Conservation (phyloP, 2,113 vertebrate species). For the Oreotrochilus melanogaster region DNA sequence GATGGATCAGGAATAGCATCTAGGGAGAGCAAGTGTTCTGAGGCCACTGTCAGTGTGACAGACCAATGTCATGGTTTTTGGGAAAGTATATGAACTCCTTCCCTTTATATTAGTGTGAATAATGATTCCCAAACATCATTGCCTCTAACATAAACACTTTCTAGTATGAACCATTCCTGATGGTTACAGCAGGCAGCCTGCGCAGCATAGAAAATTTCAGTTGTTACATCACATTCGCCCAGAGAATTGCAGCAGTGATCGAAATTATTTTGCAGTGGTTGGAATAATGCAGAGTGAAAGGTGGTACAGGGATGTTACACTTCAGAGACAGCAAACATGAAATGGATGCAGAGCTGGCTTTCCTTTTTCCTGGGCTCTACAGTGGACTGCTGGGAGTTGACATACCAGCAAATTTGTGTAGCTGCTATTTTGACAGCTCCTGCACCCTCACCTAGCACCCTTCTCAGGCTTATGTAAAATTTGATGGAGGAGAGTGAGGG, state of each 20-base stretch:
- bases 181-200: background rate
- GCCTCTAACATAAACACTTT: constrained; percentile 48
- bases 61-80: background rate
- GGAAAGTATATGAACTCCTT: background rate
- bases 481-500: background rate
- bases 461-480: background rate
- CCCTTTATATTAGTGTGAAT: constrained; percentile 14
- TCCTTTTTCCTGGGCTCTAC: background rate
- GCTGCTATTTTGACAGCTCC: background rate
- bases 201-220: background rate
- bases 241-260: background rate
- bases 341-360: background rate
- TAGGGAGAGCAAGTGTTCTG: background rate
- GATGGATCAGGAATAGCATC: background rate
- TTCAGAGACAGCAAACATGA: background rate
- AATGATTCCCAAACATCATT: background rate
- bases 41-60: background rate
- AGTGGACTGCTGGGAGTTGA: background rate
- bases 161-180: constrained; percentile 37
- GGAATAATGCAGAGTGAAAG: background rate
- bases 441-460: background rate
- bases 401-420: background rate
- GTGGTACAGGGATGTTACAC: background rate
- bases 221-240: background rate
- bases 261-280: background rate